phyloP scores from a whole-genome alignment of 2,113 vertebrate species.

The Pterocles burchelli region DNA sequence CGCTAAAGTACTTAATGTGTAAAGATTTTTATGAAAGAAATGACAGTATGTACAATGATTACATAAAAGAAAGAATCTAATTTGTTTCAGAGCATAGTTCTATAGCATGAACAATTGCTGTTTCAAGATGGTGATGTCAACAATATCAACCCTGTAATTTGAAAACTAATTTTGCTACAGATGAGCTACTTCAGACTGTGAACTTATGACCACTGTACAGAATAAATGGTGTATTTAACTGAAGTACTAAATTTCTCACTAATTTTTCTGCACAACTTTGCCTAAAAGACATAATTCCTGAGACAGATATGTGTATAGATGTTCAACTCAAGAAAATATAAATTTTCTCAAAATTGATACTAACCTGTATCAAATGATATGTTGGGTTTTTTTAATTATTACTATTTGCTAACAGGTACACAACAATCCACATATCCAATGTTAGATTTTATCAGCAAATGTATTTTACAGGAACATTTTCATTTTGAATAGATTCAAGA shows the following conservation, averaged over 20 bases:
- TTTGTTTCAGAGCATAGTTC: neutral
- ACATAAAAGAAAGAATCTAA: neutral
- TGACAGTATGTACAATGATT: neutral
- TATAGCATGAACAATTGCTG: neutral
- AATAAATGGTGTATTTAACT: neutral
- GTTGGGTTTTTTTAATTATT: neutral
- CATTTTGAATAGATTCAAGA: neutral
- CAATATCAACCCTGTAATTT: neutral
- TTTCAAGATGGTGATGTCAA: neutral
- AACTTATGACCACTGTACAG: neutral
- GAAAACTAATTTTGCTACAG: neutral
- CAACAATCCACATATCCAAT: neutral
- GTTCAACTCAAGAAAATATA: neutral
- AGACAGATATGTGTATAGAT: neutral
- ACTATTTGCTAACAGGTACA: neutral
- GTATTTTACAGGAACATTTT: neutral
- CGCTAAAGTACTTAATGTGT: neutral
- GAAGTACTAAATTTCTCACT: neutral
- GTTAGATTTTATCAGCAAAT: neutral
- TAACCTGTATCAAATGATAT: neutral
- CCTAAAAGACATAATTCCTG: neutral
- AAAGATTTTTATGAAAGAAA: neutral
- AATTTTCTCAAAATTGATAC: neutral
- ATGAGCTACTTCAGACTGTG: neutral
- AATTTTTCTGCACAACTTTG: neutral